phyloP scores from a whole-genome alignment of 2,888 invertebrate genomes.

The Augochlorella aurata region DNA sequence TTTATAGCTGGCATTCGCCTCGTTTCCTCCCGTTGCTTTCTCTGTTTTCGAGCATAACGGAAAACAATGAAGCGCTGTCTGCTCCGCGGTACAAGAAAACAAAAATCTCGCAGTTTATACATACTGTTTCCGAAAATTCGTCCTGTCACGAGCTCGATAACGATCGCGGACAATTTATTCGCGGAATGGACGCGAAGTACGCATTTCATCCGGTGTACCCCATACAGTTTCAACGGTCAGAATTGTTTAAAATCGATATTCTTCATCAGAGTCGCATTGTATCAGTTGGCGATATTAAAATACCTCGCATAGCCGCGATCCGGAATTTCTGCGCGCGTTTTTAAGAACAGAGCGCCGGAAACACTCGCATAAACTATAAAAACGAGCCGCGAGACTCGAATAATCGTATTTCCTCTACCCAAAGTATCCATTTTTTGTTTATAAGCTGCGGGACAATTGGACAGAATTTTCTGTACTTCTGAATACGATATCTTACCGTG shows the following conservation, averaged over 20 bases:
- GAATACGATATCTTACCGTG: no score
- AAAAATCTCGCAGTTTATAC: background rate
- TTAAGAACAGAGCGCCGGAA: background rate
- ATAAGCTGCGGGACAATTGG: no score
- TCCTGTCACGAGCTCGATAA: background rate
- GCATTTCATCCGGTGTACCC: background rate
- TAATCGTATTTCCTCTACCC: no score
- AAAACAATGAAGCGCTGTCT: background rate
- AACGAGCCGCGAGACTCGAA: no score
- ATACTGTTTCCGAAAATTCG: background rate
- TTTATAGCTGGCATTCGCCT: background rate
- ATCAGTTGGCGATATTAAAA: background rate
- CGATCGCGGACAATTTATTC: background rate
- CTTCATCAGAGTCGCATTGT: background rate
- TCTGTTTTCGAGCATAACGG: background rate
- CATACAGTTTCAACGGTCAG: background rate
- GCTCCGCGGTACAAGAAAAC: background rate
- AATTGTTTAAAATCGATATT: conserved; percentile 13
- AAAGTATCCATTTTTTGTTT: no score
- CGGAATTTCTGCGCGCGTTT: background rate
- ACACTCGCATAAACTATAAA: background rate
- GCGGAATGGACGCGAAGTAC: background rate
- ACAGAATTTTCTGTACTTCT: no score
- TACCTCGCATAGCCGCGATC: background rate
- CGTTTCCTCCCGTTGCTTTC: background rate